These are phyloP conservation scores for Hypomecis punctinalis DNA, from an alignment of 2,888 invertebrate species.

Conservation along the genomic window DNA sequence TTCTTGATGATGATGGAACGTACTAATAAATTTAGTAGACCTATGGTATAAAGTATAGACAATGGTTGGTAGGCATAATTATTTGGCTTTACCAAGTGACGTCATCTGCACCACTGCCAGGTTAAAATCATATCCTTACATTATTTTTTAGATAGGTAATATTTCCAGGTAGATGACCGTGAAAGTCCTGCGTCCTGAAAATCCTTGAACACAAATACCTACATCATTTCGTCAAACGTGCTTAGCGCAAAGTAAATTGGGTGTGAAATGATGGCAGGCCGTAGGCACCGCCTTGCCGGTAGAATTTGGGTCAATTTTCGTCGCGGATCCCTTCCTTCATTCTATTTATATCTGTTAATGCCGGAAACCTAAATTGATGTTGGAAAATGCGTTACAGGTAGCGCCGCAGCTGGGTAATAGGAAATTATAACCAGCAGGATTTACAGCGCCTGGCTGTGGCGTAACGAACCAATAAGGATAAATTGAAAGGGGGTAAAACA, in stretches of 20 bases:
- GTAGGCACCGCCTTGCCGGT: constrained; percentile 52
- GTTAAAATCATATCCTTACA: no score
- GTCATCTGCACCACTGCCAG: no score
- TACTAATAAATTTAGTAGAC: no score
- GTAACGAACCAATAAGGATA: constrained; percentile 12
- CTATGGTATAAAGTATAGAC: no score
- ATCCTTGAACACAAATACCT: constrained; percentile 43
- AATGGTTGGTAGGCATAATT: no score
- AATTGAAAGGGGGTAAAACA: neutral
- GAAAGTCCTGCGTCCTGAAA: constrained; percentile 8
- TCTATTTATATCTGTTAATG: constrained; percentile 54
- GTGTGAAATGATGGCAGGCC: constrained; percentile 71
- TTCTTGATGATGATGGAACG: no score
- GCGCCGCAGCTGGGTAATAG: constrained; percentile 16
- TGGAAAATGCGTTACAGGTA: constrained; percentile 42
- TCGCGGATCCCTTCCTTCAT: constrained; percentile 55
- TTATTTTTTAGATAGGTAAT: no score
- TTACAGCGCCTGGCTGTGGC: neutral
- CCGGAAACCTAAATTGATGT: constrained; percentile 50
- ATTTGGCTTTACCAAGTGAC: no score
- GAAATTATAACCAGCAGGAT: neutral
- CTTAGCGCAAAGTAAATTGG: constrained; percentile 65
- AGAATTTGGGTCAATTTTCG: constrained; percentile 71
- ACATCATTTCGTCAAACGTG: constrained; percentile 55
- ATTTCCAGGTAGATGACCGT: neutral